phyloP scores from a whole-genome alignment of 2,888 invertebrate species.

The Perithous albicinctus region DNA sequence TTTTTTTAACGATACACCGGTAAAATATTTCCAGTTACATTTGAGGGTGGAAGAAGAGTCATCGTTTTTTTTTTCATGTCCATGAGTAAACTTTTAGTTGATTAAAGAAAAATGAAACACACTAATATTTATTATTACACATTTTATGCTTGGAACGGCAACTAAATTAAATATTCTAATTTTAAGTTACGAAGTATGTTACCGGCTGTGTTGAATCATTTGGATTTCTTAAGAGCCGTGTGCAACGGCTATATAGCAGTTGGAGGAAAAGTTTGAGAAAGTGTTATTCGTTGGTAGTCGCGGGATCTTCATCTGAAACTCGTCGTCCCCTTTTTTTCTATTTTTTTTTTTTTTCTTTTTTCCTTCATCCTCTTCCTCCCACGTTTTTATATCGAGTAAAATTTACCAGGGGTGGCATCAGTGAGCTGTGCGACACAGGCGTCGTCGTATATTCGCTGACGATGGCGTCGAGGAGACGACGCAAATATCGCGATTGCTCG shows the following conservation, averaged over 20 bases:
- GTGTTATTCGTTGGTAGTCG: not conserved
- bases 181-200: conserved; percentile 3
- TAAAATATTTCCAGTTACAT: too few relatives aligned
- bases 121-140: not conserved
- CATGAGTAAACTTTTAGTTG: not conserved
- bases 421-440: not conserved
- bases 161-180: not conserved
- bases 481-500: not conserved
- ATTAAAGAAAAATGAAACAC: not conserved
- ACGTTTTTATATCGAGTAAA: conserved; percentile 34
- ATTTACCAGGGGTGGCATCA: not conserved
- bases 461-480: conserved; percentile 10
- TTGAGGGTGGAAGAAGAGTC: not conserved
- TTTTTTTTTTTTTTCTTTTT: too few relatives aligned
- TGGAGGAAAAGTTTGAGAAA: not conserved
- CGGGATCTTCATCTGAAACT: not conserved
- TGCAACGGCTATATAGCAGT: not conserved
- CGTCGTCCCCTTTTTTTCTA: not conserved
- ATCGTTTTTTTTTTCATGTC: not conserved
- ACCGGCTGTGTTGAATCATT: not conserved
- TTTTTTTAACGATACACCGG: too few relatives aligned
- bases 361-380: not conserved
- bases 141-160: not conserved
- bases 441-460: conserved; percentile 12
- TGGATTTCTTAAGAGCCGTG: conserved; percentile 1